Conservation (phyloP, 2,888 invertebrate species). For the Leistus spinibarbis region DNA sequence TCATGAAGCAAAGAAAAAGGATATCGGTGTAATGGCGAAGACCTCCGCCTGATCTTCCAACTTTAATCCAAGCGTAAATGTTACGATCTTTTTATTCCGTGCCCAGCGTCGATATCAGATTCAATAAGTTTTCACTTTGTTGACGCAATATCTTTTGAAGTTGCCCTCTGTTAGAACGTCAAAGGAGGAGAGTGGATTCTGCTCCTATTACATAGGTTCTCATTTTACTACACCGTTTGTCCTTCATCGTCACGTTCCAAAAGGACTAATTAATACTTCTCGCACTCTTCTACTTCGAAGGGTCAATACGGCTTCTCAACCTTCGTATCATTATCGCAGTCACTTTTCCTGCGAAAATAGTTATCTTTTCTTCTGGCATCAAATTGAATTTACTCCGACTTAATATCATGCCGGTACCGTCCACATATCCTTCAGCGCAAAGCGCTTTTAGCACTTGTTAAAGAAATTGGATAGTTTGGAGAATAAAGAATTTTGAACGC, state of each 20-base stretch:
- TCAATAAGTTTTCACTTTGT: constrained; percentile 38
- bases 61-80: constrained; percentile 28
- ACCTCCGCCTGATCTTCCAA: constrained; percentile 14
- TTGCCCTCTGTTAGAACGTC: constrained; percentile 25
- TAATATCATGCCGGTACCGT: neutral
- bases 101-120: constrained; percentile 29
- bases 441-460: too few relatives aligned
- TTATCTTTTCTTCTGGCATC: neutral
- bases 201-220: neutral
- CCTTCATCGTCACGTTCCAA: neutral
- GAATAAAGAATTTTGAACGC: too few relatives aligned
- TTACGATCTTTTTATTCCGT: constrained; percentile 20
- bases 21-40: neutral
- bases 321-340: neutral
- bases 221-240: neutral
- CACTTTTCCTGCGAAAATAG: neutral
- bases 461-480: too few relatives aligned
- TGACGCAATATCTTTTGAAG: constrained; percentile 36
- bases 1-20: neutral
- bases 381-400: neutral
- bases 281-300: neutral
- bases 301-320: neutral
- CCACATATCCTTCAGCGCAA: too few relatives aligned
- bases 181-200: constrained; percentile 11
- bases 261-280: neutral